Evolutionary conservation across 2,888 invertebrate genomes (phyloP), one percentile per base, ranked within the genome.

Genomic region (Pseudeuparius sepicola): DNA sequence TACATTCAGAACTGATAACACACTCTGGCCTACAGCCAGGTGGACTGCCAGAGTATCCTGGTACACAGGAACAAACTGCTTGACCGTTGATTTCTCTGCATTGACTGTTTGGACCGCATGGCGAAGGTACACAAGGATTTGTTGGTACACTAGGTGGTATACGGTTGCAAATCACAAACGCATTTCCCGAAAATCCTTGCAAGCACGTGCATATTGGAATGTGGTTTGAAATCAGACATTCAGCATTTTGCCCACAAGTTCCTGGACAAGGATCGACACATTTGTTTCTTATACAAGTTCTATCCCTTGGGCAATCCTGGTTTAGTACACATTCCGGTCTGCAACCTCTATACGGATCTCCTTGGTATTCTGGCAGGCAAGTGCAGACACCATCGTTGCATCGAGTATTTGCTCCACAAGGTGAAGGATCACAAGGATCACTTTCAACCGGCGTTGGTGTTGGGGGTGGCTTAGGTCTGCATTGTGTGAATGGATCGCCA

Each of bases 11-110:
- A 55, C 78, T 83, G 3, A 76, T 68, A 23, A 74, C 68, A 55
- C 84, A 85, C 60, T 84, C 83, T 10, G 84, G 83, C 49, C 83
- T 67, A 53, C 85, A 86, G 6, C 75, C 71, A 2, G 85, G 85
- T 24, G 87, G 85, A 45, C 70, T 73, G 42, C 87, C 85, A 28
- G 78, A 69, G 54, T 69, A 85, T 40, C 76, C 79, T 31, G 67
- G 60, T 35, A 82, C 65, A 56, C 79, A 83, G 31, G 77, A 80
- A 60, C 77, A 83, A 13, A 73, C 78, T 18, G 76, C 76, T 63
- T 82, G 81, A 28, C 68, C 71, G 45, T 78, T 75, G 20, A 73
- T 60, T 47, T 69, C 65, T 41, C 74, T 66, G 52, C 85, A 85
- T 49, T 78, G 73, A 45, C 82, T 78, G 56, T 83, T 79, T 3